phyloP scores from a whole-genome alignment of 2,888 invertebrate species.

The Agapostemon virescens region DNA sequence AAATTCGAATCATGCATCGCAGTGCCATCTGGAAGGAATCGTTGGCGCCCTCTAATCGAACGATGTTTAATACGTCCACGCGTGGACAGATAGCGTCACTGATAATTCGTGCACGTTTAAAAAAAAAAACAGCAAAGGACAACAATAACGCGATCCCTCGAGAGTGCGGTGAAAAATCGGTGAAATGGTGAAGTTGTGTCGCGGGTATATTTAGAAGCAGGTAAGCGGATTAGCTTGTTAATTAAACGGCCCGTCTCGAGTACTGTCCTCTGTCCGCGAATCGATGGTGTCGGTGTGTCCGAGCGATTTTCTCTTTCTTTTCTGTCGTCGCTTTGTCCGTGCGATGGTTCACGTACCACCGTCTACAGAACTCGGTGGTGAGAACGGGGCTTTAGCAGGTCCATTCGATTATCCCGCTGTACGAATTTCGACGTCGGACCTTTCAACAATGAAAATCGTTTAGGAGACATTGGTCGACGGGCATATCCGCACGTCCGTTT shows the following conservation, averaged over 20 bases:
- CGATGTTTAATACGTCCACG: constrained; percentile 10
- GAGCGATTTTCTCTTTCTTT: not conserved
- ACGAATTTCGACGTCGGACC: constrained; percentile 16
- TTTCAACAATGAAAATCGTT: constrained; percentile 14
- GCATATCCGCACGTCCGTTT: not conserved
- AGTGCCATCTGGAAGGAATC: constrained; percentile 12
- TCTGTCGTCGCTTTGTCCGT: constrained; percentile 5
- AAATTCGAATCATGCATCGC: not conserved
- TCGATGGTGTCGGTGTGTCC: constrained; percentile 23
- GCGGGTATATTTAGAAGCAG: constrained; percentile 71
- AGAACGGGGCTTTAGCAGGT: constrained; percentile 33
- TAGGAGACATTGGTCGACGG: not conserved
- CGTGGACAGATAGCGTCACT: constrained; percentile 59
- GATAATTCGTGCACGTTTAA: constrained; percentile 52
- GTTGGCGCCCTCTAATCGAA: not conserved
- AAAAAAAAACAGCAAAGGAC: constrained; percentile 66
- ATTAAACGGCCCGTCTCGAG: constrained; percentile 13
- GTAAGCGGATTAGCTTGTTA: constrained; percentile 66
- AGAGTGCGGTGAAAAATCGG: constrained; percentile 69
- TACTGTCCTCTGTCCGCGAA: constrained; percentile 9
- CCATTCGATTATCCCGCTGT: constrained; percentile 47
- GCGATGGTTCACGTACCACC: constrained; percentile 25
- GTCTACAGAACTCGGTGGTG: constrained; percentile 19
- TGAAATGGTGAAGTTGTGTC: constrained; percentile 73
- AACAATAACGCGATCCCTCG: constrained; percentile 67